Evolutionary conservation across 2,797 vertebrate genomes (phyloP), one percentile per base, ranked within the genome.

Genomic region (Adelosebastes latens): DNA sequence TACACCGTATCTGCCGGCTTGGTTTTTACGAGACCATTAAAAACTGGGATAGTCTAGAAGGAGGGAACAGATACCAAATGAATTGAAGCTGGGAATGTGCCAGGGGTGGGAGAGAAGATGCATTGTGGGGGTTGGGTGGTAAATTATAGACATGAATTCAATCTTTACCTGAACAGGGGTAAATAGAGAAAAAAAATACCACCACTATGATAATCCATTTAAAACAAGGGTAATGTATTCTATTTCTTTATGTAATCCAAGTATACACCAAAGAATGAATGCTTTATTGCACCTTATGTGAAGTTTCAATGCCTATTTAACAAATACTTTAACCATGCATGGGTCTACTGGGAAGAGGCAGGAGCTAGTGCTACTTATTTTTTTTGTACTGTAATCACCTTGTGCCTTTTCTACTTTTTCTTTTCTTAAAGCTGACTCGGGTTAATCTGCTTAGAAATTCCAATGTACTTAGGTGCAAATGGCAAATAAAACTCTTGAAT

Each of bases 11-110:
- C 79, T 87, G 72, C 75, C 5, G 75, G 68, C 64, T 85, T 62
- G 22, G 53, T 75, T 92, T 53, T 93, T 91, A 94, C 3, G 79
- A 85, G 85, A 53, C 75, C 84, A 85, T 92, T 92, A 93, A 94
- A 93, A 91, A 86, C 81, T 46, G 34, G 83, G 75, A 82, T 32
- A 70, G 82, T 63, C 4, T 31, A 87, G 85, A 87, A 25, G 13
- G 83, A 78, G 67, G 39, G 59, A 87, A 67, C 31, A 84, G 69
- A 75, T 55, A 34, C 53, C 63, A 52, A 32, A 63, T 84, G 85
- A 77, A 70, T 42, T 8, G 24, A 14, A 82, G 64, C 55, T 53
- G 27, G 83, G 81, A 85, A 88, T 61, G 65, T 78, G 58, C 39
- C 13, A 58, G 16, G 61, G 22, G 52, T 72, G 61, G 42, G 66